Base-by-base conservation (phyloP, 2,888 invertebrate species). In the Dryobotodes eremita region DNA sequence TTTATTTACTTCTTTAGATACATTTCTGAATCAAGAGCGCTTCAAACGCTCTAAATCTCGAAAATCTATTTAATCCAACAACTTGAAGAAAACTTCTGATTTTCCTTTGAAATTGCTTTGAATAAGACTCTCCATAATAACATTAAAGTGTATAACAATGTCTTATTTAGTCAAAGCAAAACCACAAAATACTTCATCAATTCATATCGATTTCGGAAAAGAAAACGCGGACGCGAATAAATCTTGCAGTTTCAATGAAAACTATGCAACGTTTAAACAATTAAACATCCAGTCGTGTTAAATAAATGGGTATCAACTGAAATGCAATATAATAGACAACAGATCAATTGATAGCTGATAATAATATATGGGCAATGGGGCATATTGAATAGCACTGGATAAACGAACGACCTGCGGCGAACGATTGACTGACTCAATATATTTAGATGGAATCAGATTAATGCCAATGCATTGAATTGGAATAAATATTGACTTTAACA, bases 281-380 rank as follows among this genome's bases (percentile, higher is more conserved):
- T 82, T 42, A 77, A 75, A 81, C 71, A 50, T 71, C 79, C 65
- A 73, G 50, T 55, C 59, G 75, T 79, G 71, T 74, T 77, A 80
- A 82, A 86, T 81, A 86, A 86, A 73, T 78, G 57, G 15, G 55
- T 76, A 83, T 79, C 65, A 80, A 83, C 78, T 75, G 70, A 79
- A 75, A 76, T 70, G 66, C 81, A 83, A 83, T 82, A 77, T 61
- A 81, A 80, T 53, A 36, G 42, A 75, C 61, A 68, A 79, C 81
- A 85, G 77, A 86, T 86, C 82, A 89, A 85, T 86, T 85, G 83
- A 86, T 85, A 80, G 81, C 71, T 83, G 72, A 82, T 88, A 86
- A 88, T 89, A 89, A 86, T 89, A 85, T 79, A 84, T 85, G 74
- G 71, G 36, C 59, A 71, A 62, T 75, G 72, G 50, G 13, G 36